Evolutionary conservation across 2,113 vertebrate species (phyloP).

Genomic region (Prionailurus bengalensis): DNA sequence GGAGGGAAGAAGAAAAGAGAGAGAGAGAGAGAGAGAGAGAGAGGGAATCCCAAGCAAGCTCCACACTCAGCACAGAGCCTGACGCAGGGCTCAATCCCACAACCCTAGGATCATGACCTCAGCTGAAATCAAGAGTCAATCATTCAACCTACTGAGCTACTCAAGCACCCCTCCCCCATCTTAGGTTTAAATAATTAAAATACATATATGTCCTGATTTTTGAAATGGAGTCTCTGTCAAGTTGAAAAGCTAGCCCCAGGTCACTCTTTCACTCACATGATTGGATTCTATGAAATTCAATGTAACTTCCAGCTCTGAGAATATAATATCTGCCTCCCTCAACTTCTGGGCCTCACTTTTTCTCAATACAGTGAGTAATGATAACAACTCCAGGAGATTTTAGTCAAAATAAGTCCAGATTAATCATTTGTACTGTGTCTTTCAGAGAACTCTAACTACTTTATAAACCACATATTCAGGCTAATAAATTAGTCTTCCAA

Average conservation of each 20-base stretch:
- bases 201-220: background rate
- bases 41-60: too few relatives aligned
- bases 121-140: too few relatives aligned
- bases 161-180: background rate
- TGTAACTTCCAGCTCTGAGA: background rate
- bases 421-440: background rate
- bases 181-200: constrained; percentile 21
- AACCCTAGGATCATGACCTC: too few relatives aligned
- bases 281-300: background rate
- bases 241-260: background rate
- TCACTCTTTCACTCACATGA: background rate
- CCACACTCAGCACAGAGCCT: too few relatives aligned
- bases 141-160: too few relatives aligned
- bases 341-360: background rate
- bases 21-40: too few relatives aligned
- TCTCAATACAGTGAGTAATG: background rate
- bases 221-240: background rate
- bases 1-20: too few relatives aligned
- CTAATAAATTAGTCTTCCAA: constrained; percentile 3
- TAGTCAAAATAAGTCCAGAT: background rate
- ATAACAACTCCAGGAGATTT: background rate
- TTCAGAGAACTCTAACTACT: background rate
- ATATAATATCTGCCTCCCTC: background rate
- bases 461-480: background rate
- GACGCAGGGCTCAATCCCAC: too few relatives aligned